Base-by-base conservation (phyloP, 2,797 vertebrate genomes). In the Moxostoma hubbsi region DNA sequence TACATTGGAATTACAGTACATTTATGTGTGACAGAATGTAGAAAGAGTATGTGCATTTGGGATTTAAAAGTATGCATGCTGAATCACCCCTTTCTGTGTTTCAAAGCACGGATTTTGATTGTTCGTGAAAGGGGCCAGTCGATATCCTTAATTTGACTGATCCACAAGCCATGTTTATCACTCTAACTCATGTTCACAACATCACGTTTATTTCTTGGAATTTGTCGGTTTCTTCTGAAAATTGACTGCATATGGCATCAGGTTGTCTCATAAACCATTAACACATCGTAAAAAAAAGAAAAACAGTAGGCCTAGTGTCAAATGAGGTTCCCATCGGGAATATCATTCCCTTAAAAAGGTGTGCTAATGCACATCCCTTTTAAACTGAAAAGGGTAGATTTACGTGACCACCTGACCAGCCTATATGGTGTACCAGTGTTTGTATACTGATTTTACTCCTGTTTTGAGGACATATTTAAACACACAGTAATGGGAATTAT, bases 21-120 rank as follows among this genome's bases (percentile, higher is more conserved):
- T 57, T 15, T 55, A n/a, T 88, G 70, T 77, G 82, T 85, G 84
- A 64, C 15, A 64, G 74, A 43, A 49, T 7, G 47, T 9, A 49
- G 36, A 63, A 5, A 13, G 10, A 65, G 46, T 64, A 18, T 75
- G 73, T 75, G 36, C 50, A 54, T 75, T 64, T 46, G 61, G 7
- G n/a, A 75, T 55, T 51, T 54, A 65, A 55, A 46, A 24, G 9
- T 9, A 11, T 9, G 8, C 12, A 2, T 36, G 50, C 55, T 36
- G 7, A 69, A n/a, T 70, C 36, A 36, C 36, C 36, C 36, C 50
- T 53, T 24, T 69, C 18, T 53, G 12, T 53, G 18, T 18, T 1
- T 45, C 47, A 43, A 11, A 12, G 9, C 1, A 16, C 43, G 45
- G 11, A 55, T 55, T 54, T 55, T 64, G 36, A 75, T 64, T 4